phyloP scores from a whole-genome alignment of 2,888 invertebrate species.

The Vanessa cardui region DNA sequence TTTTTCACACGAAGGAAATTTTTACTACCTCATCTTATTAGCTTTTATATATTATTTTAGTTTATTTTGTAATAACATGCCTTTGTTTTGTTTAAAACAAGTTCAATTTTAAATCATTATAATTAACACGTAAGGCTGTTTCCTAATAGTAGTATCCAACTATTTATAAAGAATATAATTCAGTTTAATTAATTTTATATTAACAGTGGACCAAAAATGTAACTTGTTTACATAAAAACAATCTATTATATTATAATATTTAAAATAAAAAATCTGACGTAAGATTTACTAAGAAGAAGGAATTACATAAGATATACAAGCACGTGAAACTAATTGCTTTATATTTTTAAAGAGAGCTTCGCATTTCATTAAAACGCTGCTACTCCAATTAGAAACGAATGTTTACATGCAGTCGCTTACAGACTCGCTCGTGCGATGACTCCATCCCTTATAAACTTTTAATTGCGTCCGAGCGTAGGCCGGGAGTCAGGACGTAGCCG shows the following conservation, averaged over 20 bases:
- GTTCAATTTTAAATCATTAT: neutral
- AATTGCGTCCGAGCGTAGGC: constrained; percentile 51
- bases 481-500: constrained; percentile 17
- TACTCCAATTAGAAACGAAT: constrained; percentile 56
- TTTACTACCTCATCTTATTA: neutral
- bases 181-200: too few relatives aligned
- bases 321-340: constrained; percentile 1
- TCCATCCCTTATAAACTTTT: constrained; percentile 59
- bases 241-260: too few relatives aligned
- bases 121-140: too few relatives aligned
- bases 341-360: constrained; percentile 8
- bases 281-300: neutral
- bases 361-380: constrained; percentile 44
- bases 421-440: constrained; percentile 54
- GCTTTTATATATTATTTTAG: neutral
- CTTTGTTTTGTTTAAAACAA: too few relatives aligned
- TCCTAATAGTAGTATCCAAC: too few relatives aligned
- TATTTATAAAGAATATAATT: too few relatives aligned
- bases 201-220: too few relatives aligned
- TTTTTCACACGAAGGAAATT: constrained; percentile 42
- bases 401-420: constrained; percentile 58
- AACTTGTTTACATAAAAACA: too few relatives aligned
- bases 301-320: constrained; percentile 7
- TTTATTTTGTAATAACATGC: too few relatives aligned
- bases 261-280: neutral